Percentiles rank a stretch among this genome's conserved stretches.
phyloP scores from a whole-genome alignment of 1,140 invertebrate species.

The Cotesia glomerata region DNA sequence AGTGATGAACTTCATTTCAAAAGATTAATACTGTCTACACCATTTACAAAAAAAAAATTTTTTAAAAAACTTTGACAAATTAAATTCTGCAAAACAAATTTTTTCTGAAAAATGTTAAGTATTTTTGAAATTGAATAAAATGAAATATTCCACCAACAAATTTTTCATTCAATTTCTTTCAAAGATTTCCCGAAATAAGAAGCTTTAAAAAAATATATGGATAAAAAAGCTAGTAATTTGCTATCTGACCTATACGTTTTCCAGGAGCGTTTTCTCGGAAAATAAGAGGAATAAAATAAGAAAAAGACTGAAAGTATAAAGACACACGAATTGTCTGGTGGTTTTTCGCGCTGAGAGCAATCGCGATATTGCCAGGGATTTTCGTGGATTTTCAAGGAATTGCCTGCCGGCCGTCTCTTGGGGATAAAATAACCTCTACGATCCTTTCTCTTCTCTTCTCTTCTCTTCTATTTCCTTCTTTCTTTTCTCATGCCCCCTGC shows the following conservation, averaged over 20 bases:
- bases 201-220: too few species aligned
- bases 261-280: too few species aligned
- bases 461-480: neutral
- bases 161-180: neutral
- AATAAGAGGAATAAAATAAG: neutral
- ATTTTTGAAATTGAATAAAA: too few species aligned
- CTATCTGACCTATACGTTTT: too few species aligned
- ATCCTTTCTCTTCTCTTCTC: slow-evolving; percentile 6
- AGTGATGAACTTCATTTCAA: too few species aligned
- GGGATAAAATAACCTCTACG: slow-evolving; percentile 17
- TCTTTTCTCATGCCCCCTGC: neutral
- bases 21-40: too few species aligned
- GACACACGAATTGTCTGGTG: slow-evolving; percentile 8
- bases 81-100: too few species aligned
- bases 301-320: neutral
- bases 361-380: slow-evolving; percentile 32
- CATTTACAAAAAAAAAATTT: too few species aligned
- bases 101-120: neutral
- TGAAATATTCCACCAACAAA: neutral
- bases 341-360: slow-evolving; percentile 22
- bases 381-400: slow-evolving; percentile 29
- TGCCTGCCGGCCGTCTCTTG: slow-evolving; percentile 20
- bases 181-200: too few species aligned
- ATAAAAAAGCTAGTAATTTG: too few species aligned
- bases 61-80: too few species aligned